These are phyloP conservation scores for Thymelicus sylvestris DNA, from an alignment of 2,888 invertebrate genomes.

Conservation along the genomic window DNA sequence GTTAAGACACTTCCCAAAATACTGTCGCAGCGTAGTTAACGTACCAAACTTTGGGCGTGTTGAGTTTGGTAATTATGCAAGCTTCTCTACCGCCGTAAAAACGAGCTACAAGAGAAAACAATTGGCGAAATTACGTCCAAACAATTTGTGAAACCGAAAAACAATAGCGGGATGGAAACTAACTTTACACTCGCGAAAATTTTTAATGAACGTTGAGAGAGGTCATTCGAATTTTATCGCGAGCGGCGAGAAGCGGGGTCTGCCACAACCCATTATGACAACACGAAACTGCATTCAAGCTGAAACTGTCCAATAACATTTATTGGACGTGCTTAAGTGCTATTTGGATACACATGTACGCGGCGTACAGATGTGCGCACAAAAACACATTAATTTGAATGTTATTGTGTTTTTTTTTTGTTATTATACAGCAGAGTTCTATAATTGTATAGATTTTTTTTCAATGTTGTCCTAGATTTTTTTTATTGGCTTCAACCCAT, in stretches of 20 bases:
- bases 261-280: conserved; percentile 74
- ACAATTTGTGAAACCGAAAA: conserved; percentile 30
- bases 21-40: neutral
- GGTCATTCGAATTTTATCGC: conserved; percentile 46
- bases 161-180: conserved; percentile 30
- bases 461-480: too few species aligned
- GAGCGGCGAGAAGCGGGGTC: conserved; percentile 52
- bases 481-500: too few species aligned
- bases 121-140: conserved; percentile 14
- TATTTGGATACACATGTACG: too few species aligned
- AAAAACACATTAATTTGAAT: too few species aligned
- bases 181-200: conserved; percentile 32
- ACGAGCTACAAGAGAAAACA: conserved; percentile 1
- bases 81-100: neutral
- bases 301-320: conserved; percentile 43
- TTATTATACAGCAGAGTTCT: too few species aligned
- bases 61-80: conserved; percentile 9
- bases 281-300: conserved; percentile 57
- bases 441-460: too few species aligned
- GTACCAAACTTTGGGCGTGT: conserved; percentile 6
- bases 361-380: too few species aligned
- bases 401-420: too few species aligned
- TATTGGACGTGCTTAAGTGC: conserved; percentile 32
- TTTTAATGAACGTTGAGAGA: conserved; percentile 40
- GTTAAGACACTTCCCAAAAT: neutral